These are phyloP conservation scores for Drosophila seguyi DNA, from an alignment of 1,140 invertebrate species.

Conservation along the genomic window DNA sequence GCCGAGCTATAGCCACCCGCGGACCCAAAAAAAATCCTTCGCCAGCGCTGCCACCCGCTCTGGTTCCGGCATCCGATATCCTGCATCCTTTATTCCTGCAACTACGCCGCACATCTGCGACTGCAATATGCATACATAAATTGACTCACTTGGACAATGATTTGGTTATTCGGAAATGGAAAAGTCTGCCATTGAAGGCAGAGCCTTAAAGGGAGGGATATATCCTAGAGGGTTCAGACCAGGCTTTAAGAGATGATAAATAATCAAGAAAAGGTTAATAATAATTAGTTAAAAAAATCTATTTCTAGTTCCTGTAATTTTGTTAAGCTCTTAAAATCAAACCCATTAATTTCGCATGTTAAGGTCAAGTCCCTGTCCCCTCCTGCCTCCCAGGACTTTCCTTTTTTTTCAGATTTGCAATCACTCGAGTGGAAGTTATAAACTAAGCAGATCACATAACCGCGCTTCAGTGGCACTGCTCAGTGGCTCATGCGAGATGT, in stretches of 20 bases:
- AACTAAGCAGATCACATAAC: conserved; percentile 24
- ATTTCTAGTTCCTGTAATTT: no score
- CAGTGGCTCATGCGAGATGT: conserved; percentile 30
- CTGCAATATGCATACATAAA: conserved; percentile 41
- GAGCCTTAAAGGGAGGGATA: background rate
- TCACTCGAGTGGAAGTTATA: conserved; percentile 41
- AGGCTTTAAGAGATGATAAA: background rate
- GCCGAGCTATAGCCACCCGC: conserved; percentile 22
- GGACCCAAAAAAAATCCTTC: conserved; percentile 5
- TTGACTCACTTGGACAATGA: conserved; percentile 37
- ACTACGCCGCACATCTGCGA: conserved; percentile 14
- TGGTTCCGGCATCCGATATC: conserved; percentile 12
- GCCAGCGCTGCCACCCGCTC: background rate
- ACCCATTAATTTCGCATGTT: background rate
- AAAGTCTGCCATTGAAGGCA: conserved; percentile 11
- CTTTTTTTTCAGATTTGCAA: conserved; percentile 24
- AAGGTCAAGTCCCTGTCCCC: background rate
- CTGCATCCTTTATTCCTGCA: conserved; percentile 21
- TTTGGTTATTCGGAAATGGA: conserved; percentile 33
- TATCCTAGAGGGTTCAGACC: no score
- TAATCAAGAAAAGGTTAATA: background rate
- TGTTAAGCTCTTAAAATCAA: no score
- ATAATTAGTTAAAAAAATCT: no score
- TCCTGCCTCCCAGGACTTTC: conserved; percentile 1
- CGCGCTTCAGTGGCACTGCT: conserved; percentile 11